phyloP scores from a whole-genome alignment of 2,888 invertebrate genomes.

The Archips crataeganus region DNA sequence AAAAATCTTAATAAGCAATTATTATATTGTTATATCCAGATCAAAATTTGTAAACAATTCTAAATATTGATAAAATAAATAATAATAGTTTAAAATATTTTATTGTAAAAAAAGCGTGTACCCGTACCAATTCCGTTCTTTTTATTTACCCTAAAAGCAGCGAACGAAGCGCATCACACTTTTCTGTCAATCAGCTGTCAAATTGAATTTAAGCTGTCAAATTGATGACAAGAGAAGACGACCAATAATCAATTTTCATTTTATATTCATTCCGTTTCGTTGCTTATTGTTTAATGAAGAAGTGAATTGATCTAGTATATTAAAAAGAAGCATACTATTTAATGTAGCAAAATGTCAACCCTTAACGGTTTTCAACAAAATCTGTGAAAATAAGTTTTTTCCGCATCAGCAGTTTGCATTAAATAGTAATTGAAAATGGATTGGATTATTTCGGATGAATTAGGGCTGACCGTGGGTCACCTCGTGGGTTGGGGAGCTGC shows the following conservation, averaged over 20 bases:
- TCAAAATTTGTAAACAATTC: too few relatives aligned
- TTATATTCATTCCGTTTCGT: constrained; percentile 20
- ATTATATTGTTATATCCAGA: too few relatives aligned
- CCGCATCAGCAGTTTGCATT: constrained; percentile 25
- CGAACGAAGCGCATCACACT: neutral
- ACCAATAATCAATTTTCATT: constrained; percentile 38
- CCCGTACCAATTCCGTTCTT: too few relatives aligned
- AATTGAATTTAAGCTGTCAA: neutral
- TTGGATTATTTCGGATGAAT: constrained; percentile 92
- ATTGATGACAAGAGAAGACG: constrained; percentile 10
- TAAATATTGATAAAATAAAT: too few relatives aligned
- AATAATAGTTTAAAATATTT: too few relatives aligned
- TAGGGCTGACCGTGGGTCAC: constrained; percentile 91
- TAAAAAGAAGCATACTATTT: neutral
- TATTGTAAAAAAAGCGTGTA: too few relatives aligned
- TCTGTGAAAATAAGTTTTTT: constrained; percentile 21
- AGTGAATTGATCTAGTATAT: constrained; percentile 1
- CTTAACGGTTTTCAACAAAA: constrained; percentile 4
- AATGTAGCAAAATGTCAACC: neutral
- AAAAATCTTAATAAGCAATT: too few relatives aligned
- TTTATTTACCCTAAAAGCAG: neutral
- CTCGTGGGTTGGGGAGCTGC: constrained; percentile 93
- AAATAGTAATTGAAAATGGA: constrained; percentile 82
- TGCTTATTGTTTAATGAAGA: constrained; percentile 8
- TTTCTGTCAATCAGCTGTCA: neutral